Evolutionary conservation across 2,797 vertebrate genomes (phyloP).

Genomic region (Hippocampus kuda): DNA sequence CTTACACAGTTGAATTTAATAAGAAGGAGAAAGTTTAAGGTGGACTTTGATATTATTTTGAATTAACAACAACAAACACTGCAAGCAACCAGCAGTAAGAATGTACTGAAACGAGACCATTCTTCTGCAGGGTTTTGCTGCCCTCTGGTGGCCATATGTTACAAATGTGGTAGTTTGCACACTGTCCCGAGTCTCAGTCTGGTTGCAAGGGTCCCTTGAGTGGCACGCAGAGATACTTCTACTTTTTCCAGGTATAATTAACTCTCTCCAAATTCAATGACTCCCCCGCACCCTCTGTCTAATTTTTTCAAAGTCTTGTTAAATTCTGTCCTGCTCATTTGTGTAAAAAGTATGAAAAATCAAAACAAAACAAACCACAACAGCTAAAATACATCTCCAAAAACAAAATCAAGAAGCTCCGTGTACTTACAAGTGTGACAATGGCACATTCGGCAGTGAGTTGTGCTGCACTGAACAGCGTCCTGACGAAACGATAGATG

Average conservation of each 20-base stretch:
- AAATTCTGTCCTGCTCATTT: not conserved
- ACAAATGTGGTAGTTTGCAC: not conserved
- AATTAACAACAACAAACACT: not conserved
- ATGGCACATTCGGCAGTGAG: slow-evolving; percentile 96
- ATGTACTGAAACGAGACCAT: not conserved
- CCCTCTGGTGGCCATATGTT: slow-evolving; percentile 3
- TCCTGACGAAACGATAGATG: slow-evolving; percentile 92
- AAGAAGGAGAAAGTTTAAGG: no score
- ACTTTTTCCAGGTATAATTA: no score
- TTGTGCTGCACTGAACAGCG: slow-evolving; percentile 90
- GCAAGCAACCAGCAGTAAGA: not conserved
- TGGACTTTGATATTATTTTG: no score
- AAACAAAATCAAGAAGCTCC: not conserved
- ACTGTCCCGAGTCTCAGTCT: not conserved
- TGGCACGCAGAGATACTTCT: no score
- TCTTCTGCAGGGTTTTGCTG: not conserved
- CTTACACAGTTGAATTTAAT: no score
- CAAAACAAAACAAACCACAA: no score
- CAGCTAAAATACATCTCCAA: not conserved
- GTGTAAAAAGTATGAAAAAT: not conserved
- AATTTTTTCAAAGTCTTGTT: no score
- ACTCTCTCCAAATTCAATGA: no score
- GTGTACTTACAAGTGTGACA: slow-evolving; percentile 82
- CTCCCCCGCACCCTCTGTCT: no score
- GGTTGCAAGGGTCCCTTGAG: no score